Percentiles rank a stretch among this genome's conserved stretches.
Conservation (phyloP, 2,888 invertebrate species). For the Ichneumoninae sp. region DNA sequence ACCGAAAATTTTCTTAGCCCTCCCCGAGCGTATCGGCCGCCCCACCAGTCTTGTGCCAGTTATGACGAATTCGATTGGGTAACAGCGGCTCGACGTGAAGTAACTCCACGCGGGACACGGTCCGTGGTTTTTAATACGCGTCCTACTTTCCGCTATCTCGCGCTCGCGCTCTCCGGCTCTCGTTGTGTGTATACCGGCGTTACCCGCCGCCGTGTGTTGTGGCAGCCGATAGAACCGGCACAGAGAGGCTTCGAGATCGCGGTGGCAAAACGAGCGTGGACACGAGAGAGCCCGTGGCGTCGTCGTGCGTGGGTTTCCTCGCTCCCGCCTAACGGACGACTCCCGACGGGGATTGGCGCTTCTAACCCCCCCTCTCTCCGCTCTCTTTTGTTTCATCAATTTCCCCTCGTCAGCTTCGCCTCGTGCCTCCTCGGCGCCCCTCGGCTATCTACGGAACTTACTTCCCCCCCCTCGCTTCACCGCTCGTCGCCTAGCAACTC, state of each 20-base stretch:
- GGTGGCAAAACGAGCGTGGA: conserved; percentile 41
- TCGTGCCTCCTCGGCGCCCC: neutral
- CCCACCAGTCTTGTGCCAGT: conserved; percentile 75
- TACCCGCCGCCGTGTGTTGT: neutral
- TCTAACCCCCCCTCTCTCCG: conserved; percentile 27
- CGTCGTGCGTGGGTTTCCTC: conserved; percentile 32
- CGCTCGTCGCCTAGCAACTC: conserved; percentile 48
- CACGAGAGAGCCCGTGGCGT: conserved; percentile 31
- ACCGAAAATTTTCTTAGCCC: conserved; percentile 38
- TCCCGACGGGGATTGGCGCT: conserved; percentile 25
- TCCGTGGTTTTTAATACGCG: conserved; percentile 84
- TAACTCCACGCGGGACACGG: conserved; percentile 80
- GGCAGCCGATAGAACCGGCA: conserved; percentile 18
- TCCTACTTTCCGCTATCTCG: conserved; percentile 83
- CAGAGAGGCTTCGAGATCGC: conserved; percentile 20
- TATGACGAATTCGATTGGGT: conserved; percentile 84
- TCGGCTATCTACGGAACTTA: conserved; percentile 7
- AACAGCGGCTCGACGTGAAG: conserved; percentile 74
- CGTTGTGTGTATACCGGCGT: conserved; percentile 32
- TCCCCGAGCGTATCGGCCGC: neutral
- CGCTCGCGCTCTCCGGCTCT: conserved; percentile 68
- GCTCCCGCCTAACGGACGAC: conserved; percentile 23
- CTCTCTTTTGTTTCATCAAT: conserved; percentile 29
- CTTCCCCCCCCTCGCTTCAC: neutral
- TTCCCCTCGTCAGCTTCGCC: conserved; percentile 13